Conservation (phyloP, 2,113 vertebrate genomes). For the Malurus alboscapulatus region DNA sequence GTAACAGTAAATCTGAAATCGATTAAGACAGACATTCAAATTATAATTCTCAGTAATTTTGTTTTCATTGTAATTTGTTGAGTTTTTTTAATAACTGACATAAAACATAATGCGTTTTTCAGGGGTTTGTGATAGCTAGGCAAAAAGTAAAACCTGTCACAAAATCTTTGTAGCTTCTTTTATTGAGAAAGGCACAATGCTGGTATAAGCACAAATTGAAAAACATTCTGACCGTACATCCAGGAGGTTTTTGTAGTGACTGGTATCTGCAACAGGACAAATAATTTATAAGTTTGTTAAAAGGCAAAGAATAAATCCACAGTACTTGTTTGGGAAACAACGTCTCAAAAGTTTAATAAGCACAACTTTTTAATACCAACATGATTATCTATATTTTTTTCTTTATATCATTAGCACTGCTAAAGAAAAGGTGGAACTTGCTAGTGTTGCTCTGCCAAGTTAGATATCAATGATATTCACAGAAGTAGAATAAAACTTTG, state of each 20-base stretch:
- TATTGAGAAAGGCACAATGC: conserved; percentile 17
- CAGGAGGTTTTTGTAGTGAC: neutral
- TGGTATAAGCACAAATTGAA: neutral
- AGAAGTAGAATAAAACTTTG: neutral
- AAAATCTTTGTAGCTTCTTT: conserved; percentile 37
- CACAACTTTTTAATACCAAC: neutral
- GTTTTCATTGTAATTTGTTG: conserved; percentile 71
- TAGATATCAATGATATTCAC: neutral
- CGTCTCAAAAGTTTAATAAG: neutral
- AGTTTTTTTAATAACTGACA: conserved; percentile 55
- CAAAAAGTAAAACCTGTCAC: conserved; percentile 58
- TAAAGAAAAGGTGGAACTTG: neutral
- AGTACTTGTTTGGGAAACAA: neutral
- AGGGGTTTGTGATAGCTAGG: conserved; percentile 22
- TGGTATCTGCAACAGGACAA: neutral
- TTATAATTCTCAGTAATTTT: conserved; percentile 75
- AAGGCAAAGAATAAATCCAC: neutral
- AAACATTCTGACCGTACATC: neutral
- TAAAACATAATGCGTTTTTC: conserved; percentile 62
- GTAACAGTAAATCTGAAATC: conserved; percentile 60
- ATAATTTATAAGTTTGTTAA: neutral
- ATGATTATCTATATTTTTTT: neutral
- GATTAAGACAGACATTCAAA: conserved; percentile 68
- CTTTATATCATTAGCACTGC: neutral
- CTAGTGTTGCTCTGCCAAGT: neutral